Evolutionary conservation across 2,113 vertebrate genomes (phyloP).

Genomic region (Sinocyclocheilus grahami): DNA sequence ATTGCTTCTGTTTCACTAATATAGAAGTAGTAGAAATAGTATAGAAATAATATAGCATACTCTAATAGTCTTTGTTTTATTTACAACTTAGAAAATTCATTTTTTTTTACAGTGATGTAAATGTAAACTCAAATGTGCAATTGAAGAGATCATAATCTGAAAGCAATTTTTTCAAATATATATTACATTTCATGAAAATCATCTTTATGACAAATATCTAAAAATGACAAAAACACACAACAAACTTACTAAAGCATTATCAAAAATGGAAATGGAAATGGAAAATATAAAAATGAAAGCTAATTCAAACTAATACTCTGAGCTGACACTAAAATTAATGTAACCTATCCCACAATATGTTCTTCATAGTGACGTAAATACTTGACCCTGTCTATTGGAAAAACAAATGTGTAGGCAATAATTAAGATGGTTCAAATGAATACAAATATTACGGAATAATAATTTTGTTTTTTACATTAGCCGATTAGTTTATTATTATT

Average conservation of each 20-base stretch:
- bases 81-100: too few species aligned
- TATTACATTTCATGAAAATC: not conserved
- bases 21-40: too few species aligned
- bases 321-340: not conserved
- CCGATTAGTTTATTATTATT: not conserved
- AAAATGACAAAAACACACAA: too few species aligned
- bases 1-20: too few species aligned
- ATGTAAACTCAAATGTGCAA: not conserved
- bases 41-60: too few species aligned
- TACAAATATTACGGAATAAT: not conserved
- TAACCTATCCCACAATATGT: too few species aligned
- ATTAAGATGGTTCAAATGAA: not conserved
- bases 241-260: not conserved
- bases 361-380: not conserved
- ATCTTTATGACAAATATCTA: too few species aligned
- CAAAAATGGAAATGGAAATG: not conserved
- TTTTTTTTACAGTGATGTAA: too few species aligned
- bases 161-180: not conserved
- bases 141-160: not conserved
- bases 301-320: not conserved
- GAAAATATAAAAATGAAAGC: not conserved
- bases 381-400: not conserved
- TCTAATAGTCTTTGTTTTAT: too few species aligned
- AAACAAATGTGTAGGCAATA: not conserved
- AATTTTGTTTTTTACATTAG: not conserved